Percentiles rank a stretch among this genome's conserved stretches.
These are phyloP conservation scores for Chondrilla cf. caribensis DNA, from an alignment of 37 sponge, comb jelly and placozoan genomes.

Conservation along the genomic window DNA sequence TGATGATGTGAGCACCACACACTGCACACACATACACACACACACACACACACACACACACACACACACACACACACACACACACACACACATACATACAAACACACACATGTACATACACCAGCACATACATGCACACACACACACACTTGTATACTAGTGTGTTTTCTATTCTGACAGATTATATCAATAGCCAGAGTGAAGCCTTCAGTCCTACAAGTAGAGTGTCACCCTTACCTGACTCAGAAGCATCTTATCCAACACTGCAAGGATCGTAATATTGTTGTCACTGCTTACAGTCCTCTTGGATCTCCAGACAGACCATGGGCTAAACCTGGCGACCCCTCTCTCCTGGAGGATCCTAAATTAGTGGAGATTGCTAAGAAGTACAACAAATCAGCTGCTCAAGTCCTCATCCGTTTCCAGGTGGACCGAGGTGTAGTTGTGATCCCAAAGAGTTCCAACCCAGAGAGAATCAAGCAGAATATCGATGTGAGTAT, in stretches of 20 bases:
- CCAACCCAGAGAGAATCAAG: conserved; percentile 71
- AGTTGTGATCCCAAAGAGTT: conserved; percentile 87
- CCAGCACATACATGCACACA: no score
- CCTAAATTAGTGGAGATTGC: conserved; percentile 68
- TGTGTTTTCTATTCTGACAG: conserved; percentile 26
- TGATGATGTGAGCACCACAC: conserved; percentile 51
- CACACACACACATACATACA: no score
- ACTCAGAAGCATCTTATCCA: conserved; percentile 68
- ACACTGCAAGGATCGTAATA: conserved; percentile 42
- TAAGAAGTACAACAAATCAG: conserved; percentile 69
- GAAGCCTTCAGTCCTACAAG: conserved; percentile 80
- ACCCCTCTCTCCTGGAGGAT: conserved; percentile 73
- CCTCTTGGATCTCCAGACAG: conserved; percentile 86
- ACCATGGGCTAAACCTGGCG: conserved; percentile 88
- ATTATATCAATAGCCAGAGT: no score
- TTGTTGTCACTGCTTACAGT: conserved; percentile 67
- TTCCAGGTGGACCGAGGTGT: conserved; percentile 75
- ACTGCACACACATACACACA: no score
- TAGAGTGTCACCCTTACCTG: conserved; percentile 89
- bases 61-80: no score
- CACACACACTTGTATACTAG: no score
- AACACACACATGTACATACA: no score
- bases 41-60: no score
- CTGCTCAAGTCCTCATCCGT: conserved; percentile 81
- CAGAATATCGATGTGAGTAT: conserved; percentile 75